Evolutionary conservation across 1,140 invertebrate genomes (phyloP), one percentile per base, ranked within the genome.

Genomic region (Hormaphis cornu): DNA sequence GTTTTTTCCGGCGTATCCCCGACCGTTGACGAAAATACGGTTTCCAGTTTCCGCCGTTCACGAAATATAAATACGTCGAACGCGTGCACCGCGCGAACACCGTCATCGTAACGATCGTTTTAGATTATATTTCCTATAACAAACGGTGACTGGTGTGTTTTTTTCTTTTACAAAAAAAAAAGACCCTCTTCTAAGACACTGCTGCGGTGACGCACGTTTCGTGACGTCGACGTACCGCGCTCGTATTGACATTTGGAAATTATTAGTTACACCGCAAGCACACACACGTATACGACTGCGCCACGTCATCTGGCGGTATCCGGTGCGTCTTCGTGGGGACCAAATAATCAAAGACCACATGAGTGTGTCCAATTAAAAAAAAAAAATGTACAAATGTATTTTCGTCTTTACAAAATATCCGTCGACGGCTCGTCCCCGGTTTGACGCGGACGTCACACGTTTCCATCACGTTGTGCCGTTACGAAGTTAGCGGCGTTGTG

Each of bases 211-310:
- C 61, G 30, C 42, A 66, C 42, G 61, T 66, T 46, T 66, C 35
- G 54, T 58, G 54, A 35, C 33, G 54, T n/a, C 35, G 54, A 58
- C 61, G 40, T 66, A 50, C 61, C 14, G 26, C 44, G 61, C n/a
- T n/a, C 16, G 61, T 66, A 66, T 66, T 66, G 61, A 66, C 61
- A 66, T 66, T 66, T 66, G 61, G 61, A 66, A 66, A 66, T 66
- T 66, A 66, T 66, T 66, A 66, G 61, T 66, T 66, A 66, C 61
- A 66, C 61, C n/a, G n/a, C n/a, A n/a, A n/a, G n/a, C n/a, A n/a
- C n/a, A n/a, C n/a, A n/a, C n/a, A n/a, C n/a, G n/a, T n/a, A 66
- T 33, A 58, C 33, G 54, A 37, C 33, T n/a, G 24, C 56, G 20
- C 58, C 24, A n/a, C n/a, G 44, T 63, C 61, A 66, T 66, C 61